These are phyloP conservation scores for Latrodectus elegans DNA, from an alignment of 2,888 invertebrate species.

Conservation along the genomic window DNA sequence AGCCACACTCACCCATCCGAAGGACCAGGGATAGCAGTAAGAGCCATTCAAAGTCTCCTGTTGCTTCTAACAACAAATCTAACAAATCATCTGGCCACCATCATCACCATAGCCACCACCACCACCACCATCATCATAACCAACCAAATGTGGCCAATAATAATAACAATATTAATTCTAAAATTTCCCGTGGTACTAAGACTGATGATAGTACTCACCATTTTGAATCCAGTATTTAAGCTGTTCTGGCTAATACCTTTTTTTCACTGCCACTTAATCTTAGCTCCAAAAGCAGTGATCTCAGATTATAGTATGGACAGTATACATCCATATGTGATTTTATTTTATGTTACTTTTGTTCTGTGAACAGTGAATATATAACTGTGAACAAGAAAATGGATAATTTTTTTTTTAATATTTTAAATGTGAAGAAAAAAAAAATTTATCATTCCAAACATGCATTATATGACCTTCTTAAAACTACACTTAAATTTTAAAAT, in stretches of 20 bases:
- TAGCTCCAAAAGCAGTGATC: slow-evolving; percentile 41
- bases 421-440: background rate
- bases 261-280: slow-evolving; percentile 42
- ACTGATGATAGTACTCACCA: slow-evolving; percentile 41
- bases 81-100: slow-evolving; percentile 37
- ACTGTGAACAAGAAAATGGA: background rate
- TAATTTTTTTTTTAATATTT: background rate
- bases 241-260: slow-evolving; percentile 10
- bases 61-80: slow-evolving; percentile 35
- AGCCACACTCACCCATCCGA: slow-evolving; percentile 45
- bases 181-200: slow-evolving; percentile 54
- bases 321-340: slow-evolving; percentile 59
- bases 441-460: no score
- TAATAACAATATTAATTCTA: slow-evolving; percentile 46
- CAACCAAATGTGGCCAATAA: slow-evolving; percentile 40
- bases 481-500: no score
- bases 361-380: background rate
- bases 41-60: slow-evolving; percentile 50
- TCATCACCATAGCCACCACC: slow-evolving; percentile 50
- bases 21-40: slow-evolving; percentile 47
- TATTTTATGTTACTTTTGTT: slow-evolving; percentile 27
- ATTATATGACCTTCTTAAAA: no score
- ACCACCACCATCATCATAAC: slow-evolving; percentile 35
- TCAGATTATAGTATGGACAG: slow-evolving; percentile 59
- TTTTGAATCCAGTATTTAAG: slow-evolving; percentile 62